Evolutionary conservation across 2,888 invertebrate genomes (phyloP), one percentile per base, ranked within the genome.

Genomic region (Spisula solida): DNA sequence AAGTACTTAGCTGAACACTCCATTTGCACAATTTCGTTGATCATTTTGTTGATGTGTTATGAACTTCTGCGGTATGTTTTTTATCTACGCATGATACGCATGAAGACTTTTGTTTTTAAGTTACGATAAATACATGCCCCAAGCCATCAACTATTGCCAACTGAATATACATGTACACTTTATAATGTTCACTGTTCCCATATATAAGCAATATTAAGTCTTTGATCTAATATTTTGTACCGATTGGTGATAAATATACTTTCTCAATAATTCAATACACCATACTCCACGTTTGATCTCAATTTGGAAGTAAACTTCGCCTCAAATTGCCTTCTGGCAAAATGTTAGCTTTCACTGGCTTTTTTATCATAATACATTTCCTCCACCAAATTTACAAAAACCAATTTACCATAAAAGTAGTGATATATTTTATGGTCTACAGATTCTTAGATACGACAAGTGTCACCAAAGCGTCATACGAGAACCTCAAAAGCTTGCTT

Each of bases 351-450:
- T 79, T 85, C 20, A 85, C 51, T 84, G 84, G 25, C 84, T 31
- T 75, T 78, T 84, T 79, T 56, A 85, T 85, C 79, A 55, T 56
- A 79, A 55, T 34, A 79, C 16, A 55, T 85, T 75, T 85, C 29
- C 85, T 85, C 85, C 51, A 79, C 78, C 14, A 85, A 79, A 85
- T 82, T 75, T 78, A 78, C 75, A 87, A 83, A 82, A 87, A 82
- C 82, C 47, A 87, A 82, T 87, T 83, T 79, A 87, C 82, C 83
- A 83, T 83, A 56, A 41, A 87, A 82, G 18, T 56, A 56, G 34
- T 79, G 85, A 85, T 79, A 87, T 34, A 51, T 82, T 87, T 87
- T 87, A 82, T 87, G 87, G 87, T 87, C 82, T 78, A 75, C 20
- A 56, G 82, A 60, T 82, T 82, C 83, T 29, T 25, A 51, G 70